These are phyloP conservation scores for Perca flavescens DNA, from an alignment of 2,113 vertebrate genomes.

Conservation along the genomic window DNA sequence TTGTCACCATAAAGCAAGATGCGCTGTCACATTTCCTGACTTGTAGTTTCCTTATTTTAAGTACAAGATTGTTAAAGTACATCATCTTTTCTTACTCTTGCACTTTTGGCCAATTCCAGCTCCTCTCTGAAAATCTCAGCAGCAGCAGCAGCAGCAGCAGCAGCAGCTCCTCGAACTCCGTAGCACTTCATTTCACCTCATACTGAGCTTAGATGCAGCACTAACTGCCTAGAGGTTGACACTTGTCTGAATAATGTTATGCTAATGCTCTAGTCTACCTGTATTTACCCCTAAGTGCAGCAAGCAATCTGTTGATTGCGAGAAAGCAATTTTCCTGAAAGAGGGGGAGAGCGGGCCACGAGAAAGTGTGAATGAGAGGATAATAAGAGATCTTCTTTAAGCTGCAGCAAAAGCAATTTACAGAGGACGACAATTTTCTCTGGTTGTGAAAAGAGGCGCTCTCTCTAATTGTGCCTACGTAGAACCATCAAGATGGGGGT, in stretches of 20 bases:
- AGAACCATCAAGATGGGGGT: constrained; percentile 68
- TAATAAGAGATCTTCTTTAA: constrained; percentile 82
- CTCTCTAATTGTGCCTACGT: constrained; percentile 79
- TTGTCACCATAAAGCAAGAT: constrained; percentile 59
- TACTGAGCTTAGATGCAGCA: constrained; percentile 67
- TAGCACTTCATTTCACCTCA: constrained; percentile 72
- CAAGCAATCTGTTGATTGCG: constrained; percentile 82
- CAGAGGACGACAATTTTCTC: constrained; percentile 81
- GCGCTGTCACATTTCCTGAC: constrained; percentile 50
- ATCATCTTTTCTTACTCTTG: constrained; percentile 46
- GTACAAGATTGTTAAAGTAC: constrained; percentile 39
- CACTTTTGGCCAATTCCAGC: constrained; percentile 57
- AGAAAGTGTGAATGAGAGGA: constrained; percentile 70
- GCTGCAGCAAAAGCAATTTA: constrained; percentile 84
- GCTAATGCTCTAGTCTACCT: constrained; percentile 84
- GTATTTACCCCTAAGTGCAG: constrained; percentile 86
- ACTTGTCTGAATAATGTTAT: constrained; percentile 85
- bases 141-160: constrained; percentile 23
- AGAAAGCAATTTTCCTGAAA: constrained; percentile 82
- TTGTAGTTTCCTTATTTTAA: constrained; percentile 4
- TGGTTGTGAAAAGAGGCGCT: constrained; percentile 77
- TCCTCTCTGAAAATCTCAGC: constrained; percentile 47
- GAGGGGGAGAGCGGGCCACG: constrained; percentile 43
- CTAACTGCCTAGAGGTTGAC: constrained; percentile 76
- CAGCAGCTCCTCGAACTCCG: constrained; percentile 41